Base-by-base conservation (phyloP, 2,113 vertebrate species). In the Suricata suricatta region DNA sequence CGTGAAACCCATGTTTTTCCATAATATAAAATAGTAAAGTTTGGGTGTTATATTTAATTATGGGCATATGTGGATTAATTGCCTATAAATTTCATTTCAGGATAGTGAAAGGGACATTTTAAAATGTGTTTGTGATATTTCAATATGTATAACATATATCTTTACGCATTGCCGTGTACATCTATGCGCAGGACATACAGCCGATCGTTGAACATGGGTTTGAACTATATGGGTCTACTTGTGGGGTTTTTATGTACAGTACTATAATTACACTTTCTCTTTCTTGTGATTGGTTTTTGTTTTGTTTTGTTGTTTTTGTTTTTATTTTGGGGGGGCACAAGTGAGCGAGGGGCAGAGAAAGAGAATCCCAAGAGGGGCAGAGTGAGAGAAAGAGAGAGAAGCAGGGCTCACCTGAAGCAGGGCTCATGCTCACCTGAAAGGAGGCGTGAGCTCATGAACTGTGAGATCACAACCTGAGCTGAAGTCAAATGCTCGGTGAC, bases 21-120 rank as follows among this genome's bases (percentile, higher is more conserved):
- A 38, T 66, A 87, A 77, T 94, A 92, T 80, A 66, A 92, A 97
- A 76, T 93, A 68, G 44, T 92, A 66, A 93, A 68, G 38, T 91
- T 91, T 89, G 44, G 47, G 17, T 88, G 79, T 92, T 93, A 69
- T 96, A 95, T 95, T 96, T 71, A 97, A 89, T 96, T 90, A 60
- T 85, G 89, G 23, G 25, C 69, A 14, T 90, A 69, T 95, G 33
- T 95, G 8, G 31, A 60, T 95, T 79, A 76, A 71, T 94, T 90
- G 50, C 23, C 50, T 54, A n/a, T 72, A 81, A 94, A 82, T 90
- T 97, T 95, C 41, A 96, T 90, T 93, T 97, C 31, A 94, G 88
- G n/a, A 85, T 90, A 79, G 90, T 97, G 72, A 93, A 94, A 77
- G 77, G 31, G 72, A 71, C 84, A 88, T 79, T 76, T 94, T 93